Conservation (phyloP, 1,140 invertebrate genomes). For the Oedothorax gibbosus region DNA sequence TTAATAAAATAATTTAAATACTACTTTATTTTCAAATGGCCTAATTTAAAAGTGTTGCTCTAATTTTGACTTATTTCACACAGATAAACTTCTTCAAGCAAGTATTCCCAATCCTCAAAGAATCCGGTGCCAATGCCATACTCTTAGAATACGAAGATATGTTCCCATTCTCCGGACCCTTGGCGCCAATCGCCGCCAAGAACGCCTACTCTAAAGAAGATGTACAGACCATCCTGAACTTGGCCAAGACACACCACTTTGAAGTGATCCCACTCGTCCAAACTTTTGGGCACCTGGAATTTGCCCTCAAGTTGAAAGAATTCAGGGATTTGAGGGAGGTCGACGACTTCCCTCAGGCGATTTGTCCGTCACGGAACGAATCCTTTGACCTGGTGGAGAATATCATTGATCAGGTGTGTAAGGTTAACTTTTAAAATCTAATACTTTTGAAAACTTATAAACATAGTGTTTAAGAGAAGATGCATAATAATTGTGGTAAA, state of each 20-base stretch:
- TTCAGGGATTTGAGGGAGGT: conserved; percentile 84
- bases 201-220: conserved; percentile 83
- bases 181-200: conserved; percentile 77
- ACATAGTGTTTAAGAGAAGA: no score
- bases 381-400: conserved; percentile 79
- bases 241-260: conserved; percentile 77
- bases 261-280: conserved; percentile 93
- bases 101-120: conserved; percentile 71
- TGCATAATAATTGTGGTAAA: no score
- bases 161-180: conserved; percentile 84
- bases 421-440: no score
- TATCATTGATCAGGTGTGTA: conserved; percentile 76
- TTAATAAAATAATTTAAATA: no score
- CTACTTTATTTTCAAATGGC: no score
- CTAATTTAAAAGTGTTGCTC: no score
- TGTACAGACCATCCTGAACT: conserved; percentile 75
- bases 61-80: no score
- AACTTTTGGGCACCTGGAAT: conserved; percentile 96
- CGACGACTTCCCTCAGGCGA: conserved; percentile 80
- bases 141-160: conserved; percentile 94
- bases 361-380: conserved; percentile 83
- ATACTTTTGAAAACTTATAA: no score
- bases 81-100: conserved; percentile 74
- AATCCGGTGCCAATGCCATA: conserved; percentile 88
- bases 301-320: conserved; percentile 83